Conservation (phyloP, 2,113 vertebrate species). For the Cyrtonyx montezumae region DNA sequence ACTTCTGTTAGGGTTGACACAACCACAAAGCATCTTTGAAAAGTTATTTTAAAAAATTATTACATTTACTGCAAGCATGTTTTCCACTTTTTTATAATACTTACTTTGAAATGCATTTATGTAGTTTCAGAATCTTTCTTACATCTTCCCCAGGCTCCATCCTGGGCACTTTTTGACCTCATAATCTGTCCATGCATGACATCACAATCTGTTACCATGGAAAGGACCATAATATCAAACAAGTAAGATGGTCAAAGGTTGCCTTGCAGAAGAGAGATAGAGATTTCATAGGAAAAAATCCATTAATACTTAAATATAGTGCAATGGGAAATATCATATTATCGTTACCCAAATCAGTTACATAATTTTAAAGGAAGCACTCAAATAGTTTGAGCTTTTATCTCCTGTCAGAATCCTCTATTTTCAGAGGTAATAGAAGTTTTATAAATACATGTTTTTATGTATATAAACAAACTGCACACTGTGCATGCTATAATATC, state of each 20-base stretch:
- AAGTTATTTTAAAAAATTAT: neutral
- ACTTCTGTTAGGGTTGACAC: neutral
- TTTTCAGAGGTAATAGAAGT: conserved; percentile 56
- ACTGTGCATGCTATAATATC: neutral
- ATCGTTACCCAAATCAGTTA: conserved; percentile 57
- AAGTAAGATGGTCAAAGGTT: conserved; percentile 41
- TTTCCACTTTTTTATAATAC: conserved; percentile 8
- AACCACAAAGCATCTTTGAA: neutral
- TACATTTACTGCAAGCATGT: neutral
- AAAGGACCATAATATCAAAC: conserved; percentile 50
- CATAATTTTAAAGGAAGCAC: conserved; percentile 55
- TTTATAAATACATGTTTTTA: conserved; percentile 3
- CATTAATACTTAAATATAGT: conserved; percentile 59
- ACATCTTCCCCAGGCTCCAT: conserved; percentile 1
- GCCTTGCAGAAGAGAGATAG: conserved; percentile 54
- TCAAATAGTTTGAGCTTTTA: conserved; percentile 33
- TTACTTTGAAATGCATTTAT: neutral
- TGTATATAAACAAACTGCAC: conserved; percentile 14
- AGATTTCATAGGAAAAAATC: conserved; percentile 61
- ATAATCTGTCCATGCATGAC: conserved; percentile 51
- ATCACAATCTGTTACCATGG: conserved; percentile 59
- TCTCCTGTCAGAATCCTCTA: conserved; percentile 35
- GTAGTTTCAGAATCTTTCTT: conserved; percentile 28
- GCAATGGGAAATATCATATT: conserved; percentile 51
- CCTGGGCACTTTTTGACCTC: conserved; percentile 45